Evolutionary conservation across 2,888 invertebrate genomes (phyloP), one percentile per base, ranked within the genome.

Genomic region (Pterostichus niger): DNA sequence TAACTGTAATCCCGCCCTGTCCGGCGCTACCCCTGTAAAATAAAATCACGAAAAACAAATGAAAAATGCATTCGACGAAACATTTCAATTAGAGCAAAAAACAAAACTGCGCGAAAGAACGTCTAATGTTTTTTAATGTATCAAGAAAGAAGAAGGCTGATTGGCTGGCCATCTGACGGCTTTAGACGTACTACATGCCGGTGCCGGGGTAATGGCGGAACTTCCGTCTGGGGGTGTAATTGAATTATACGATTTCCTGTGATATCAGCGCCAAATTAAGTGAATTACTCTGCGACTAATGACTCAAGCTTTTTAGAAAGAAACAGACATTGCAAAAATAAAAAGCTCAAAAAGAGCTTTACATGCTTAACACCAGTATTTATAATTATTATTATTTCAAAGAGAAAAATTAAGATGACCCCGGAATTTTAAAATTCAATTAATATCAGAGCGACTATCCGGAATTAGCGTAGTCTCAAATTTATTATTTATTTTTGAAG

Each of bases 81-180:
- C 64, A 64, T 64, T 64, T 64, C 64, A 64, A 64, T 64, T 64
- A 64, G 64, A 64, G n/a, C 64, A 64, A 64, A 64, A 64, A 64
- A 64, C n/a, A 33, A 33, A 40, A 40, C 40, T 40, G 40, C 40
- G 6, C 9, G 3, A 35, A 9, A 6, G 35, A 64, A 33, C 64
- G 64, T 31, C 61, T 13, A 52, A 52, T 13, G 61, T 61, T 40
- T 64, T 35, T 15, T 64, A 64, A 64, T 31, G 61, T 61, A 33
- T 13, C 31, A 64, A 33, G 33, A 59, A 59, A 13, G 31, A n/a
- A n/a, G 61, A 61, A 17, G 10, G 61, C 52, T 52, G 52, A 52
- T 52, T 52, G 52, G 52, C 13, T 52, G 13, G 52, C 40, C 40
- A 40, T 40, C 40, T 68, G 35, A 68, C 40, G 68, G 33, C 61